phyloP scores from a whole-genome alignment of 2,113 vertebrate species.

The Gallinago jamesoni region DNA sequence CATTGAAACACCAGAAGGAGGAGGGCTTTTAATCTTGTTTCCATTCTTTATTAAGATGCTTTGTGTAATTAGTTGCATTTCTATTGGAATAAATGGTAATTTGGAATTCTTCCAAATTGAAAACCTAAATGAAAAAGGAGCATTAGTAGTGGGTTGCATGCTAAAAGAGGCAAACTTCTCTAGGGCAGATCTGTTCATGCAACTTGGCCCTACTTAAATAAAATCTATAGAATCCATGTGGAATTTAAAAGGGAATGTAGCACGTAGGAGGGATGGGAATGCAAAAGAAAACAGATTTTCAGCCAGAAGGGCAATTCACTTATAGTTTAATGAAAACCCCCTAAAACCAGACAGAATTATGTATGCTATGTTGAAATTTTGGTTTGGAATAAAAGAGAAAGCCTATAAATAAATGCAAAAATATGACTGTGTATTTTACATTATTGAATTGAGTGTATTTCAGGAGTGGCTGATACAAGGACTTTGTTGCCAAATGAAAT shows the following conservation, averaged over 20 bases:
- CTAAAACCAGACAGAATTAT: slow-evolving; percentile 68
- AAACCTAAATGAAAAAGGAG: slow-evolving; percentile 78
- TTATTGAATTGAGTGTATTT: slow-evolving; percentile 1
- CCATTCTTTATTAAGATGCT: slow-evolving; percentile 77
- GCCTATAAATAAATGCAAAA: slow-evolving; percentile 55
- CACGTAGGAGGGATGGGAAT: slow-evolving; percentile 27
- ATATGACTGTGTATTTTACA: slow-evolving; percentile 3
- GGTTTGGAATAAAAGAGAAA: slow-evolving; percentile 17
- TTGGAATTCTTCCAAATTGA: slow-evolving; percentile 85
- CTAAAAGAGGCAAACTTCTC: slow-evolving; percentile 80
- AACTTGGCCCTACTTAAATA: slow-evolving; percentile 75
- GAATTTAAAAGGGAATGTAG: slow-evolving; percentile 64
- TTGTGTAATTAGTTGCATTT: slow-evolving; percentile 79
- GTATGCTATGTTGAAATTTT: slow-evolving; percentile 44
- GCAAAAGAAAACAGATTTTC: slow-evolving; percentile 75
- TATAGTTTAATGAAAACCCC: slow-evolving; percentile 75
- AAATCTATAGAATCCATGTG: slow-evolving; percentile 74
- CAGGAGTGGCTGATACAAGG: not conserved
- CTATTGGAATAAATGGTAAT: slow-evolving; percentile 80
- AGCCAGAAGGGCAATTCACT: slow-evolving; percentile 75
- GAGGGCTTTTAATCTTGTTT: slow-evolving; percentile 74
- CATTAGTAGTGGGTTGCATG: slow-evolving; percentile 74
- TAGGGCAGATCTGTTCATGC: slow-evolving; percentile 72
- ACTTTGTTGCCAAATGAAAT: slow-evolving; percentile 9
- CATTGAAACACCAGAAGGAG: slow-evolving; percentile 71